These are phyloP conservation scores for Phalanger gymnotis DNA, from an alignment of 2,797 vertebrate genomes.

Conservation along the genomic window DNA sequence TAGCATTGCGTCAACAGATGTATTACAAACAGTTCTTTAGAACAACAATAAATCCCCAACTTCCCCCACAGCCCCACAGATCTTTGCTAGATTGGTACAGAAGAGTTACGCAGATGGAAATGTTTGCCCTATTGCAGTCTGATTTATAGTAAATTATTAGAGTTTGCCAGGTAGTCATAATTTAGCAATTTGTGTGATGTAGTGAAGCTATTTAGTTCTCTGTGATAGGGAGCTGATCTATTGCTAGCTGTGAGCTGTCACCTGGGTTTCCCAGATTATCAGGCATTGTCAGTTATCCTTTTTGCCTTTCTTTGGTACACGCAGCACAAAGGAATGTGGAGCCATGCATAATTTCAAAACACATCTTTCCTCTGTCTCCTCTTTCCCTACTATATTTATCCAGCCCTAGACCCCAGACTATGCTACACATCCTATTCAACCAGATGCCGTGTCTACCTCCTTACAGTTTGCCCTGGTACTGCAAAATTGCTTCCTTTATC, in stretches of 20 bases:
- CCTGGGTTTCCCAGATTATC: slow-evolving; percentile 24
- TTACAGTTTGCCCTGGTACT: background rate
- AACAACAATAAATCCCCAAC: slow-evolving; percentile 56
- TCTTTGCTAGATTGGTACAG: slow-evolving; percentile 34
- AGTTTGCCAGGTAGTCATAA: slow-evolving; percentile 60
- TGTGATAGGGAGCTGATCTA: slow-evolving; percentile 55
- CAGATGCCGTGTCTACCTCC: background rate
- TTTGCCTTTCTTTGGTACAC: slow-evolving; percentile 16
- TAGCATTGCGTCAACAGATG: slow-evolving; percentile 55
- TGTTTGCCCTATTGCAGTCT: slow-evolving; percentile 49
- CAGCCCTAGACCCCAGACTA: background rate
- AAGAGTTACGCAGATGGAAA: slow-evolving; percentile 38
- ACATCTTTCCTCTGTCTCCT: background rate
- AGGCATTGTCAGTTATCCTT: slow-evolving; percentile 31
- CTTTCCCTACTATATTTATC: background rate
- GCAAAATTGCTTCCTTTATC: background rate
- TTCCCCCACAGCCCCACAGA: slow-evolving; percentile 42
- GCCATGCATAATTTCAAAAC: slow-evolving; percentile 25
- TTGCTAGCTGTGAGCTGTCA: slow-evolving; percentile 43
- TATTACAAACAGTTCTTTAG: slow-evolving; percentile 58
- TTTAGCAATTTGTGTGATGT: slow-evolving; percentile 53
- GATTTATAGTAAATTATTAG: slow-evolving; percentile 68
- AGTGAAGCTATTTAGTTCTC: slow-evolving; percentile 58
- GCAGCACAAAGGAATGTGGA: slow-evolving; percentile 12
- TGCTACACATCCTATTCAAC: background rate